Conservation (phyloP, 2,113 vertebrate species). For the Tyto alba region DNA sequence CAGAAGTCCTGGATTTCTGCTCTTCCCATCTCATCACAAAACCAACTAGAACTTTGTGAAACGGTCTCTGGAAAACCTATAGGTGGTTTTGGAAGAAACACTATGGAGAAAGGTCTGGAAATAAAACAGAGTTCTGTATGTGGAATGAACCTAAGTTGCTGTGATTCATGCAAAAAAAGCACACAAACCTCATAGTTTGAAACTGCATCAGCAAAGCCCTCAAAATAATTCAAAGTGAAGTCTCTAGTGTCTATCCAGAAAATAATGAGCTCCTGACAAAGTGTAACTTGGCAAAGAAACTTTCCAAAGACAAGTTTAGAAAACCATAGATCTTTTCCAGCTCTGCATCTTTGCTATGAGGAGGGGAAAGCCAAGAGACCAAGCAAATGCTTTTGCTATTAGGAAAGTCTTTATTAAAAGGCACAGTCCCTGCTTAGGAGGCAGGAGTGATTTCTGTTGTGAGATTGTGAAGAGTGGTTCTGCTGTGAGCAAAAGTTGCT, state of each 20-base stretch:
- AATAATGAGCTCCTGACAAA: conserved; percentile 64
- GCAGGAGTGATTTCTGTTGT: background rate
- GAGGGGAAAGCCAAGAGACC: conserved; percentile 17
- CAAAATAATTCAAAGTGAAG: conserved; percentile 32
- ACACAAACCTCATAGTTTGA: background rate
- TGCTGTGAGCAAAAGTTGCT: background rate
- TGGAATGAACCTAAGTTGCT: background rate
- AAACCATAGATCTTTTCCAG: conserved; percentile 45
- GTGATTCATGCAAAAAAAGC: conserved; percentile 5
- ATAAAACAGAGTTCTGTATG: background rate
- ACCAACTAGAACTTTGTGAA: background rate
- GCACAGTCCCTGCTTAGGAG: background rate
- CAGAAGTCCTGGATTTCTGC: background rate
- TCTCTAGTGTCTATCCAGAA: conserved; percentile 58
- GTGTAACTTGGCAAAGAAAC: conserved; percentile 69
- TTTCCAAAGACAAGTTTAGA: conserved; percentile 63
- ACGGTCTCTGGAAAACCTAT: background rate
- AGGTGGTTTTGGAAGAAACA: conserved; percentile 14
- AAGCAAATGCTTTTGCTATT: conserved; percentile 33
- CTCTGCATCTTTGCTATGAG: background rate
- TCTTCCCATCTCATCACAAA: background rate
- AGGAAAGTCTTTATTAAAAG: conserved; percentile 29
- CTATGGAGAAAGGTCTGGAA: background rate
- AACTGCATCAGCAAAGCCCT: conserved; percentile 5
- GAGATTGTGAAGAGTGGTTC: too few relatives aligned